Base-by-base conservation (phyloP, 2,888 invertebrate species). In the Shargacucullia verbasci region DNA sequence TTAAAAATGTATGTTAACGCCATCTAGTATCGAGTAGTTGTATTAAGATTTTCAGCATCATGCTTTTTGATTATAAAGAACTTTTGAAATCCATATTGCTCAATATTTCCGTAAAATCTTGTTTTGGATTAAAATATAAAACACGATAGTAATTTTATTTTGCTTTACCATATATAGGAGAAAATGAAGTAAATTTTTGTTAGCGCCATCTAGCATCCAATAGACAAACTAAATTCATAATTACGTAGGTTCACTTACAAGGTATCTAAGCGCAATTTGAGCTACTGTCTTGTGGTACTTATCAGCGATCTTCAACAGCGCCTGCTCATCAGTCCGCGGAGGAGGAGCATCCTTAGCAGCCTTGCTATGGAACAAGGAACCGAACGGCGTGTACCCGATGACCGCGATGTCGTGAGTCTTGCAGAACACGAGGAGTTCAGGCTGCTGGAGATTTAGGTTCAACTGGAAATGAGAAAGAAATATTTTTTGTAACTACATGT, bases 351-450 rank as follows among this genome's bases (percentile, higher is more conserved):
- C 87, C 0, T 90, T 83, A 0, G 78, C 86, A 0, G 95, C 95
- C 14, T 95, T 94, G 29, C 53, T 63, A 20, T 81, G 79, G 76
- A 91, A 88, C 34, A 94, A 74, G 0, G 89, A 87, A 0, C 97
- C 97, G 63, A 98, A 94, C 0, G 97, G 97, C 27, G 96, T 96
- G 87, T 97, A 98, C 0, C 91, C 97, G 67, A 94, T 95, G 69
- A 98, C 86, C 0, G 92, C 89, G 47, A 98, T 96, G 43, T 90
- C 94, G 35, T 95, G 94, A n/a, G 93, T 81, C 52, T 95, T 94
- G 83, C 97, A 97, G 79, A 95, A 97, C 7, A 95, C 88, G 0
- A 95, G 95, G 34, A 98, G 83, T 39, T 95, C 94, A 15, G 95
- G 95, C 78, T 98, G 97, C 68, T 96, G 96, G 5, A 97, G 89